Percentiles rank a stretch among this genome's conserved stretches.
Conservation (phyloP, 2,113 vertebrate genomes). For the Cryptoleucopteryx plumbea region DNA sequence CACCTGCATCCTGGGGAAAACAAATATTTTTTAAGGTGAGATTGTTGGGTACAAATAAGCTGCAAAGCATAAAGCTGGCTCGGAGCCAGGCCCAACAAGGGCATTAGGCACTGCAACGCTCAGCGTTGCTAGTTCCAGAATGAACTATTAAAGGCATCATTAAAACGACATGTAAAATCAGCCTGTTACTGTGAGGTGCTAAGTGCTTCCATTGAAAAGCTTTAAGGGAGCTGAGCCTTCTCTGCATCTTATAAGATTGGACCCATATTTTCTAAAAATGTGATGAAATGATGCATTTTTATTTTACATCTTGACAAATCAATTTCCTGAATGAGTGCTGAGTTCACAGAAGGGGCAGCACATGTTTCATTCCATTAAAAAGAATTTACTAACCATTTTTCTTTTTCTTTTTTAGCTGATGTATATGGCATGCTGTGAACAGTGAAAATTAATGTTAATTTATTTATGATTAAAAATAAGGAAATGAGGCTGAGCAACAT, state of each 20-base stretch:
- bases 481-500: conserved; percentile 20
- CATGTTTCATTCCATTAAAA: background rate
- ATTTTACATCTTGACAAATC: conserved; percentile 50
- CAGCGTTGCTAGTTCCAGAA: background rate
- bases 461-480: conserved; percentile 49
- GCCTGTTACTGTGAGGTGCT: conserved; percentile 19
- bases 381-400: background rate
- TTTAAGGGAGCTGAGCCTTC: conserved; percentile 19
- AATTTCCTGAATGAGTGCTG: conserved; percentile 40
- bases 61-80: conserved; percentile 23
- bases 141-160: conserved; percentile 34
- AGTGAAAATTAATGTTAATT: conserved; percentile 41
- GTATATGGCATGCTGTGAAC: background rate
- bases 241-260: background rate
- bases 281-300: conserved; percentile 42
- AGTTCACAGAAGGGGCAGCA: conserved; percentile 38
- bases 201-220: conserved; percentile 29
- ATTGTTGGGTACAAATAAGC: background rate
- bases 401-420: background rate
- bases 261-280: conserved; percentile 38
- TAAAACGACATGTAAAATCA: conserved; percentile 53
- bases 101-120: background rate
- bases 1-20: conserved; percentile 36
- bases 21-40: conserved; percentile 5
- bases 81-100: conserved; percentile 1